These are phyloP conservation scores for Sycophila sp. DNA, from an alignment of 1,140 invertebrate species.

Conservation along the genomic window DNA sequence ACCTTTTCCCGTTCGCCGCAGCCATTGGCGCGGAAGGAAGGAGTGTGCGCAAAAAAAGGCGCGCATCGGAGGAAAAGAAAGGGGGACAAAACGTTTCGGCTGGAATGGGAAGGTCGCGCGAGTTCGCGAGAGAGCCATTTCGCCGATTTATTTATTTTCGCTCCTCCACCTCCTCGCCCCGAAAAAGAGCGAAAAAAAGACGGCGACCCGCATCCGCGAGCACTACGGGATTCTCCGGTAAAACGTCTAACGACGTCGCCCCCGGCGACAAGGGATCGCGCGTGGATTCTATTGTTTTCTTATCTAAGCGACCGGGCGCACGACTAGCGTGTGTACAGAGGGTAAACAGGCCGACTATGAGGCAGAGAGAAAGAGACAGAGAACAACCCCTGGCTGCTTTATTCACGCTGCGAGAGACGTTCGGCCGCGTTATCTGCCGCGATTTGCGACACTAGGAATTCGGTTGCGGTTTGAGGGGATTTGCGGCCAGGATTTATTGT, in stretches of 20 bases:
- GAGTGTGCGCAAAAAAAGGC: background rate
- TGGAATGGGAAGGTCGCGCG: background rate
- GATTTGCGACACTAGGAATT: constrained; percentile 19
- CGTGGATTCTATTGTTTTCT: constrained; percentile 26
- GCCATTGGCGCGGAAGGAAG: background rate
- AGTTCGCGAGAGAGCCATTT: constrained; percentile 24
- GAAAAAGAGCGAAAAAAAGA: constrained; percentile 12
- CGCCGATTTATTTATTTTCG: constrained; percentile 30
- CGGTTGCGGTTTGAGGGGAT: constrained; percentile 3
- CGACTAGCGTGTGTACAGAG: background rate
- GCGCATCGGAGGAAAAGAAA: background rate
- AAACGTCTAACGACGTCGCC: constrained; percentile 25
- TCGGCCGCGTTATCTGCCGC: constrained; percentile 12
- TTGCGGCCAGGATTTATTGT: background rate
- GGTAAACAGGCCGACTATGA: background rate
- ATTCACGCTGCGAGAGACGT: constrained; percentile 12
- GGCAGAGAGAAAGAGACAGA: background rate
- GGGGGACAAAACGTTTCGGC: too few relatives aligned
- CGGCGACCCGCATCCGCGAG: background rate
- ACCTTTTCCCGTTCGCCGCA: background rate
- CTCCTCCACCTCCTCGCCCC: too few relatives aligned
- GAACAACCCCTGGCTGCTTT: background rate
- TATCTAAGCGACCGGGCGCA: too few relatives aligned
- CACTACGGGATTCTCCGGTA: constrained; percentile 19
- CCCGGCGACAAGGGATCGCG: background rate